phyloP scores from a whole-genome alignment of 2,797 vertebrate species.

The Urophycis tenuis region DNA sequence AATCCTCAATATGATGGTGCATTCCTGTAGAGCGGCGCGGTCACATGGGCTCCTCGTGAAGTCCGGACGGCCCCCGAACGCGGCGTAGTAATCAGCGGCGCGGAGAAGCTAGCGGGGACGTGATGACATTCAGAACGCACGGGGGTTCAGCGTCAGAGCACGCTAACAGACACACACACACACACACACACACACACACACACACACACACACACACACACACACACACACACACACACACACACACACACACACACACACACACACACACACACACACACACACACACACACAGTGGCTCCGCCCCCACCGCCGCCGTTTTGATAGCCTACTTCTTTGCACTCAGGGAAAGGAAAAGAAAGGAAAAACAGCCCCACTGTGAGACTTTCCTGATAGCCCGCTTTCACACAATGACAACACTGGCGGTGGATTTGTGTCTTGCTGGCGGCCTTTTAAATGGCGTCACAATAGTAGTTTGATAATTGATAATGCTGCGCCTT shows the following conservation, averaged over 20 bases:
- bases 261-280: too few species aligned
- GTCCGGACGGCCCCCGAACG: neutral
- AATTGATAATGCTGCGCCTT: neutral
- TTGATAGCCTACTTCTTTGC: conserved; percentile 14
- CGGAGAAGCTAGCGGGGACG: conserved; percentile 47
- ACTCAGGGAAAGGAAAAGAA: conserved; percentile 6
- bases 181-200: too few species aligned
- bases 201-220: too few species aligned
- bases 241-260: too few species aligned
- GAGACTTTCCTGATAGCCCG: neutral
- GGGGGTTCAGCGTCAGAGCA: conserved; percentile 28
- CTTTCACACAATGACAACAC: neutral
- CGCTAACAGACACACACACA: conserved; percentile 40
- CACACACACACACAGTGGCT: too few species aligned
- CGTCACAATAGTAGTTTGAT: neutral
- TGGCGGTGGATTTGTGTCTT: neutral
- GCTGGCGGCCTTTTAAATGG: neutral
- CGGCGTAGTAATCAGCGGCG: conserved; percentile 18
- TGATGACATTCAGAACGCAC: conserved; percentile 34
- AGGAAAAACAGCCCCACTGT: neutral
- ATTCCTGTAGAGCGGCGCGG: neutral
- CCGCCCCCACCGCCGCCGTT: neutral
- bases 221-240: too few species aligned
- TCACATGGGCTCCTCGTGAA: conserved; percentile 4
- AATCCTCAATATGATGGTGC: conserved; percentile 6